Evolutionary conservation across 2,797 vertebrate genomes (phyloP).

Genomic region (Oreonectes daqikongensis): DNA sequence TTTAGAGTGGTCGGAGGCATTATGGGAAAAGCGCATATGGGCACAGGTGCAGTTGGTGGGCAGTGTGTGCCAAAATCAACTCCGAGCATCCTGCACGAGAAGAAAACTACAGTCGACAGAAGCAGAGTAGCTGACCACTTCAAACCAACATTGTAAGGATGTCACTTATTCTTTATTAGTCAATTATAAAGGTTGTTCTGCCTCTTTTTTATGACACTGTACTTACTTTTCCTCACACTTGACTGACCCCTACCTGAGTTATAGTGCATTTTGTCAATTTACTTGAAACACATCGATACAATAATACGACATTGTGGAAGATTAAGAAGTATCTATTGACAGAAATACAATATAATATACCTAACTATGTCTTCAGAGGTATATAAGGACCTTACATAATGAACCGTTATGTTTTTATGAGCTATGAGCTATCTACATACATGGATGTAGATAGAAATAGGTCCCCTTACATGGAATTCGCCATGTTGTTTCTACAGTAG

Average conservation of each 20-base stretch:
- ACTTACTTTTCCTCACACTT: constrained; percentile 3
- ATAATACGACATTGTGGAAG: no score
- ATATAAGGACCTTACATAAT: no score
- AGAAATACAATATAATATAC: no score
- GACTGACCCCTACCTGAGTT: not conserved
- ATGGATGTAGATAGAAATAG: no score
- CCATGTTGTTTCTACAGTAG: no score
- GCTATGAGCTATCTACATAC: no score
- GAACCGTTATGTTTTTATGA: no score
- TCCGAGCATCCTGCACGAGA: not conserved
- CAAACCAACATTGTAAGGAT: constrained; percentile 15
- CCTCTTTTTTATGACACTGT: not conserved
- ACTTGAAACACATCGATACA: no score
- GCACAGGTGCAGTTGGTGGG: constrained; percentile 36
- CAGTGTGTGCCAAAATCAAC: constrained; percentile 5
- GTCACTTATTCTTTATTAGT: constrained; percentile 20
- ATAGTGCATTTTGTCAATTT: not conserved
- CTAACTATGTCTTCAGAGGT: no score
- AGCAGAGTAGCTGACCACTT: constrained; percentile 26
- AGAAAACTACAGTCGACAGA: constrained; percentile 4
- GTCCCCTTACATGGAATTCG: no score
- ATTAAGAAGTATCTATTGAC: no score
- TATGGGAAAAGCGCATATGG: constrained; percentile 28
- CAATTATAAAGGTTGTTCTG: constrained; percentile 16
- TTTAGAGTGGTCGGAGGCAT: constrained; percentile 42